phyloP scores from a whole-genome alignment of 2,113 vertebrate species.

The Phasianus colchicus region DNA sequence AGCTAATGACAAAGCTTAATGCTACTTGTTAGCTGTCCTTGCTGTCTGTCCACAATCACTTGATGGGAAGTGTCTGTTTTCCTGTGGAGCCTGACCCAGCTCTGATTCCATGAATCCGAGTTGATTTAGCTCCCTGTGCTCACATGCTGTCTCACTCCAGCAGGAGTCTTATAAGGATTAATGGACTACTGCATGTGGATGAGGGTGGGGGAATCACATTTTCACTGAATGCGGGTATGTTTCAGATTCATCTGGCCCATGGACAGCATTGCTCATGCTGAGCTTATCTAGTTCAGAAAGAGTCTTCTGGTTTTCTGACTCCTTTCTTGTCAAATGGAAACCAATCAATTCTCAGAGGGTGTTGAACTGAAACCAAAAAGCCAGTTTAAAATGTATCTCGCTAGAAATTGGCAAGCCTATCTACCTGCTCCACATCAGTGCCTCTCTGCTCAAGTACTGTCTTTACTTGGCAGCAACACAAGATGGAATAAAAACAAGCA shows the following conservation, averaged over 20 bases:
- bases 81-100: not conserved
- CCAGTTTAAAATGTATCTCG: slow-evolving; percentile 5
- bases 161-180: not conserved
- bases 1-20: not conserved
- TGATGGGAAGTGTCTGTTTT: not conserved
- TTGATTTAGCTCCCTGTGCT: slow-evolving; percentile 13
- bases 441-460: slow-evolving; percentile 44
- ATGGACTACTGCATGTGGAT: not conserved
- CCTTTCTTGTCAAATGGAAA: slow-evolving; percentile 52
- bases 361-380: slow-evolving; percentile 45
- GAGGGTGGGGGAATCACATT: not conserved
- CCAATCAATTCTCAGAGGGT: slow-evolving; percentile 47
- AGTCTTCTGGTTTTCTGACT: slow-evolving; percentile 39
- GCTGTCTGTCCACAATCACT: not conserved
- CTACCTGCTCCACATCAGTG: slow-evolving; percentile 60
- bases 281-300: slow-evolving; percentile 18
- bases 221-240: not conserved
- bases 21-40: not conserved
- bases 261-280: not conserved
- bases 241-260: not conserved
- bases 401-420: slow-evolving; percentile 44
- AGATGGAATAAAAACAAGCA: slow-evolving; percentile 62
- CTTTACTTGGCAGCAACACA: slow-evolving; percentile 60
- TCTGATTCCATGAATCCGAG: not conserved
- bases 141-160: not conserved